phyloP scores from a whole-genome alignment of 2,888 invertebrate genomes.

The Galerucella calmariensis region DNA sequence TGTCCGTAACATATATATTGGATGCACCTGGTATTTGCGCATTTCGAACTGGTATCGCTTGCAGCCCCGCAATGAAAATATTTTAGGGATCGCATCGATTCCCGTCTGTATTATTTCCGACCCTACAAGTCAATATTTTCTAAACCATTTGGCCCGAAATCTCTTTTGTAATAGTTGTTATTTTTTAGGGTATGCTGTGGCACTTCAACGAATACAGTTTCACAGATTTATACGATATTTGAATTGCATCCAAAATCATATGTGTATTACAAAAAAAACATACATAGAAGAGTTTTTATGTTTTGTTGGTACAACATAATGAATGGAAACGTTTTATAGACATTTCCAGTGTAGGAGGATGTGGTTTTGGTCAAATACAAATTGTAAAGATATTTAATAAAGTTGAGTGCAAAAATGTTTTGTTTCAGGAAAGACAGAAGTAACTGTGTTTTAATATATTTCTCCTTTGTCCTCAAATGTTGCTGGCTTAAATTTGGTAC shows the following conservation, averaged over 20 bases:
- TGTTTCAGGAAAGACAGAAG: no score
- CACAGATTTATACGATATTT: slow-evolving; percentile 3
- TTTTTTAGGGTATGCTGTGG: slow-evolving; percentile 27
- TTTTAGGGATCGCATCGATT: slow-evolving; percentile 9
- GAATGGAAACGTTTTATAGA: no score
- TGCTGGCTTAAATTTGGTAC: no score
- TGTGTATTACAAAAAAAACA: not conserved
- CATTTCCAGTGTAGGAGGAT: no score
- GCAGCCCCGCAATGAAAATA: not conserved
- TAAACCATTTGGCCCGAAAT: slow-evolving; percentile 30
- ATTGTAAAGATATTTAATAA: no score
- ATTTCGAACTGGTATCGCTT: not conserved
- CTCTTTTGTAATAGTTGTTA: slow-evolving; percentile 35
- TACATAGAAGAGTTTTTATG: not conserved
- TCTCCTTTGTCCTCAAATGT: no score
- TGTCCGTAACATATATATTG: not conserved
- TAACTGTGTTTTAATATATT: no score
- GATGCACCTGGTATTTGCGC: not conserved
- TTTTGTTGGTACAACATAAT: slow-evolving; percentile 27
- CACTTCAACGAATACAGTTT: slow-evolving; percentile 1
- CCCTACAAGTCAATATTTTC: slow-evolving; percentile 38
- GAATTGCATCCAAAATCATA: slow-evolving; percentile 2
- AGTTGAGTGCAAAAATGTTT: no score
- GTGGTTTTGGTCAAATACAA: no score
- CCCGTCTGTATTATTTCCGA: slow-evolving; percentile 21